Percentiles rank a stretch among this genome's conserved stretches.
Evolutionary conservation across 2,797 vertebrate species (phyloP).

Genomic region (Merluccius polli): DNA sequence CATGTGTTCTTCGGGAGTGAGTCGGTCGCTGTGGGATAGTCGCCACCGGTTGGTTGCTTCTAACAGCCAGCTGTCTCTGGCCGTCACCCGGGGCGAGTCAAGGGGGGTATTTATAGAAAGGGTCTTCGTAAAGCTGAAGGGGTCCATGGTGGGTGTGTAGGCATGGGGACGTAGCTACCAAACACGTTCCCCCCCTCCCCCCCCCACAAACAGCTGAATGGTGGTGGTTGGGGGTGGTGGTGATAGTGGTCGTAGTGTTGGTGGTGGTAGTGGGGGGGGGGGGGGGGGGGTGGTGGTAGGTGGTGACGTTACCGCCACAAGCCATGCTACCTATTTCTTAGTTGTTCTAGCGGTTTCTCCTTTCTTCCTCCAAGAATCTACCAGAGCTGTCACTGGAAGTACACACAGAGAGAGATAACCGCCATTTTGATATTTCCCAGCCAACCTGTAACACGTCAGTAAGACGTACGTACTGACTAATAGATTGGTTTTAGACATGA

Average conservation of each 20-base stretch:
- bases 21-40: conserved; percentile 25
- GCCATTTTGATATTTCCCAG: not conserved
- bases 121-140: conserved; percentile 64
- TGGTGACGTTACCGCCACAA: not conserved
- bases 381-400: not conserved
- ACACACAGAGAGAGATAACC: not conserved
- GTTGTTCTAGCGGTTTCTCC: not conserved
- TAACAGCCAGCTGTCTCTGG: conserved; percentile 83
- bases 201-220: conserved; percentile 75
- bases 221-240: conserved; percentile 27
- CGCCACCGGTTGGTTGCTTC: conserved; percentile 38
- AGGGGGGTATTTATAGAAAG: conserved; percentile 80
- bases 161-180: conserved; percentile 60
- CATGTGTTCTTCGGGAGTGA: conserved; percentile 34
- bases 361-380: not conserved
- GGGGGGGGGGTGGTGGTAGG: not conserved
- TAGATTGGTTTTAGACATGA: not conserved
- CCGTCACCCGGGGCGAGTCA: conserved; percentile 59
- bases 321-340: not conserved
- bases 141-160: conserved; percentile 66
- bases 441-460: conserved; percentile 1
- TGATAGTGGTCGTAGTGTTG: conserved; percentile 1
- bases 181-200: conserved; percentile 47
- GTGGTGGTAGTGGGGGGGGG: not conserved
- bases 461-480: not conserved